Base-by-base conservation (phyloP, 2,113 vertebrate species). In the Silurus glanis region DNA sequence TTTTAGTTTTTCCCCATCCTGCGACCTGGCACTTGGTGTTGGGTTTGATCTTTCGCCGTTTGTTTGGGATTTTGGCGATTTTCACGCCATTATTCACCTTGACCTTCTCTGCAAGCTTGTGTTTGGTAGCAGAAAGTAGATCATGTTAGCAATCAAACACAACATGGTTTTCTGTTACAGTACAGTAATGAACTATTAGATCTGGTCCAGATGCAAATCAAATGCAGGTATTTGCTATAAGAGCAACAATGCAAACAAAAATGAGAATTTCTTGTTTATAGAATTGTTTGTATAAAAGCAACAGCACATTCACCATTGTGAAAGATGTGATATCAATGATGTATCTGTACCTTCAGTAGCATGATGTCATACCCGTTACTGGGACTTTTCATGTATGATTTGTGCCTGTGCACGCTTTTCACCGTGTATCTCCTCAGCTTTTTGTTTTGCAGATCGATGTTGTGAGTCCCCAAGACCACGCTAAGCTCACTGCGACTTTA, bases 331-430 rank as follows among this genome's bases (percentile, higher is more conserved):
- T 25, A 14, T 7, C 13, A 25, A 16, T 1, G 23, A 55, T 16
- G 25, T 8, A 55, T 76, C 59, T 61, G 80, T 83, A 95, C 95
- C 94, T 94, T 92, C 0, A 95, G 87, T 3, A 95, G 94, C 94
- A 95, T 95, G 87, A 95, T 92, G 56, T 95, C 95, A 49, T 90
- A 92, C 19, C 10, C 58, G 2, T 2, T 0, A 0, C 6, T 23
- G 0, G 0, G 0, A 0, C 2, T 0, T 12, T 14, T 0, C 5
- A 21, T 9, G 23, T 23, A 94, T 13, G 3, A 16, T 10, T 61
- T 72, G 21, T 83, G 85, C 58, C 0, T 90, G 89, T 90, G 88
- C 58, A 0, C 87, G 0, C 55, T 3, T 37, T 90, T 17, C 85
- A 92, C 88, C 0, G 0, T 2, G 23, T 92, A 91, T 72, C 75